Conservation (phyloP, 1,140 invertebrate species). For the Homarus americanus region DNA sequence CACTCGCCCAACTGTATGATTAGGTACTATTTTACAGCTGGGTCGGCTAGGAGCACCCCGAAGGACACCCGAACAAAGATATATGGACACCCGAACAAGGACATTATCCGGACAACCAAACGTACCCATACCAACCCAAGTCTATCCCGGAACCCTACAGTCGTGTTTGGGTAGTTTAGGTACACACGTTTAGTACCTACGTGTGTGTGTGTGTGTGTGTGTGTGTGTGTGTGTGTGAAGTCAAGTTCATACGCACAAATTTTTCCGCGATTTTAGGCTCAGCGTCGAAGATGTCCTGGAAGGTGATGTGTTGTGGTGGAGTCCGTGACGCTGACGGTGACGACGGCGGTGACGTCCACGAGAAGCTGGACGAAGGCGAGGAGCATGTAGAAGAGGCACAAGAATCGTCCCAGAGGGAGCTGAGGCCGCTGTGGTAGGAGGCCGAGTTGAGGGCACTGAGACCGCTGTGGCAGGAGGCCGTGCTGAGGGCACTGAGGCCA, state of each 20-base stretch:
- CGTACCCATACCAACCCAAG: no score
- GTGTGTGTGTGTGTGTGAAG: background rate
- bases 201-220: background rate
- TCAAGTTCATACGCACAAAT: constrained; percentile 39
- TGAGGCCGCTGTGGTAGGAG: constrained; percentile 39
- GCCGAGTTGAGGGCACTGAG: constrained; percentile 11
- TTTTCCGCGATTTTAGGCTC: constrained; percentile 39
- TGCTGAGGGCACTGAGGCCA: background rate
- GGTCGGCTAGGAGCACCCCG: no score
- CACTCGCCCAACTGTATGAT: no score
- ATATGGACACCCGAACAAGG: no score
- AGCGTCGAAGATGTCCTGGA: constrained; percentile 45
- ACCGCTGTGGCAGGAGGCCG: background rate
- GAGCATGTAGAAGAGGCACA: background rate
- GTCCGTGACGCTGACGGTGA: background rate
- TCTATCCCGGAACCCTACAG: no score
- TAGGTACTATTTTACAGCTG: no score
- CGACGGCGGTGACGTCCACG: constrained; percentile 4
- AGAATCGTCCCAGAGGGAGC: background rate
- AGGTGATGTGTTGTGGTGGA: constrained; percentile 11
- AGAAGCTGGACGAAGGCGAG: no score
- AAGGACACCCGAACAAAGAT: no score
- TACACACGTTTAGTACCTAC: no score
- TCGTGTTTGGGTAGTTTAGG: no score
- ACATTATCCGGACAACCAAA: no score